Evolutionary conservation across 2,888 invertebrate genomes (phyloP).

Genomic region (Parochlus steinenii): DNA sequence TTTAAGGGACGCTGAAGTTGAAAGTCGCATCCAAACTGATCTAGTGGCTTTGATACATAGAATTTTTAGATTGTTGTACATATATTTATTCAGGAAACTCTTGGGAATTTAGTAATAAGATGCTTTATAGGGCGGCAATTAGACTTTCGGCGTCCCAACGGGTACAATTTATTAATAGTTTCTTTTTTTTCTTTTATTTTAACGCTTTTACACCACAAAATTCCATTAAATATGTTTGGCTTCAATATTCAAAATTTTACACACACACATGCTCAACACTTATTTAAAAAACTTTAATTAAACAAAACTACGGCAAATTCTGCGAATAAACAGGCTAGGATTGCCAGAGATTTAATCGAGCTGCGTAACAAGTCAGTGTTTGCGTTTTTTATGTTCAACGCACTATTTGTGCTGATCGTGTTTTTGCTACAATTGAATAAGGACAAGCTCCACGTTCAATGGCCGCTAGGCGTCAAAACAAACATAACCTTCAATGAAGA

Average conservation of each 20-base stretch:
- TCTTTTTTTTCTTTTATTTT: conserved; percentile 18
- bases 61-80: not conserved
- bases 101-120: not conserved
- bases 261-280: no score
- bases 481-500: conserved; percentile 89
- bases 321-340: conserved; percentile 55
- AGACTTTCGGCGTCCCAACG: conserved; percentile 10
- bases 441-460: conserved; percentile 92
- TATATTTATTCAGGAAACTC: not conserved
- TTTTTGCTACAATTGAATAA: conserved; percentile 98
- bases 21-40: conserved; percentile 4
- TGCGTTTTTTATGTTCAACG: conserved; percentile 99
- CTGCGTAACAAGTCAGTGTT: conserved; percentile 94
- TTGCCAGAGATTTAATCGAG: conserved; percentile 80
- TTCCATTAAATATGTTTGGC: no score
- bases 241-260: no score
- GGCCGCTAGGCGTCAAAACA: conserved; percentile 90
- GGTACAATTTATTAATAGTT: conserved; percentile 29
- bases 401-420: conserved; percentile 96
- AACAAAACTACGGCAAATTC: no score
- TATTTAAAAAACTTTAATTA: no score
- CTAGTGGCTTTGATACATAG: not conserved
- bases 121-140: not conserved
- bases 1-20: conserved; percentile 14
- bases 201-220: no score